Evolutionary conservation across 1,140 invertebrate genomes (phyloP), one percentile per base, ranked within the genome.

Genomic region (Panulirus ornatus): DNA sequence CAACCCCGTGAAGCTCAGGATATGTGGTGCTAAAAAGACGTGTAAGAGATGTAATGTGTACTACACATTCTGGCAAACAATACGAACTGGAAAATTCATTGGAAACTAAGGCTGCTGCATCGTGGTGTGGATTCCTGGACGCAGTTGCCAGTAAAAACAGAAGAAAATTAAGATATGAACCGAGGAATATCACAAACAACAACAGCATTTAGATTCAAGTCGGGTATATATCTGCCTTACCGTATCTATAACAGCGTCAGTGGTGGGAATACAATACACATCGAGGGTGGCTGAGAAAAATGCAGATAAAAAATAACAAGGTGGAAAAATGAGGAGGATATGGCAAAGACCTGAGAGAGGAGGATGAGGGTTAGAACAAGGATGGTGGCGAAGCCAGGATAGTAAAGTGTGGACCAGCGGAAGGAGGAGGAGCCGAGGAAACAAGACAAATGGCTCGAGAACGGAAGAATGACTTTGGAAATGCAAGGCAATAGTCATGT

Each of bases 401-500:
- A 34, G 70, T 22, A 27, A 40, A 34, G 2, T n/a, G 75, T 47
- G n/a, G 16, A 47, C 40, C 27, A 79, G 42, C 66, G 83, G 66
- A 73, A 73, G 83, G 36, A 66, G 83, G 66, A 84, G 83, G 83
- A 84, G 83, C 47, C 83, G 66, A 36, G n/a, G n/a, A n/a, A 73
- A 73, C 42, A 84, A 70, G 66, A 84, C 51, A 84, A 84, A 84
- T 84, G 63, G 70, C 66, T 63, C 71, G 30, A 73, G 27, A 73
- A 84, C 83, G 83, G 83, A 84, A 73, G 83, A 84, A 84, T 70
- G 82, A 84, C 83, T 47, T 44, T 71, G 70, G 70, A 73, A 70
- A 84, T 34, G 40, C 27, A 36, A 70, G 42, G 44, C 6, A 66
- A 66, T 30, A 11, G 58, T 30, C n/a, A 8, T 5, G n/a, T 66